A percentile compares a stretch with the other conserved stretches of the same genome.
phyloP scores from a whole-genome alignment of 1,140 invertebrate genomes.

The Conus betulinus region DNA sequence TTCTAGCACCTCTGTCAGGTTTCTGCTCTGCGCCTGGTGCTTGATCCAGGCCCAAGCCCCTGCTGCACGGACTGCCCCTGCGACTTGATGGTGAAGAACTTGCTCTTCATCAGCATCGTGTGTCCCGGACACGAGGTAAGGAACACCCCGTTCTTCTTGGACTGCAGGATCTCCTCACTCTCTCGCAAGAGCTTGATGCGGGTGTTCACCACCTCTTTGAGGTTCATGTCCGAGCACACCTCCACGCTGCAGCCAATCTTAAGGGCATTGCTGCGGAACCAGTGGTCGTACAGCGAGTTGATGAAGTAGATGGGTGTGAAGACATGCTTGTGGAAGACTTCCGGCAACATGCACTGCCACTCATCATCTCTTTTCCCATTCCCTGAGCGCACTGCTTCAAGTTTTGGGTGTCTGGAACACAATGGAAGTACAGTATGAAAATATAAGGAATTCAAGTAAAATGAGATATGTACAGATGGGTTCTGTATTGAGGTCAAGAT shows the following conservation, averaged over 20 bases:
- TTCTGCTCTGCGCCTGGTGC: conserved; percentile 9
- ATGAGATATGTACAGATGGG: too few relatives aligned
- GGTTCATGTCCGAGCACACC: conserved; percentile 44
- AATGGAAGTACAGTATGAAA: too few relatives aligned
- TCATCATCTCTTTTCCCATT: conserved; percentile 28
- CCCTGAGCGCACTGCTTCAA: conserved; percentile 54
- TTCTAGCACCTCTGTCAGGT: conserved; percentile 23
- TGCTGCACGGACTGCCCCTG: conserved; percentile 36
- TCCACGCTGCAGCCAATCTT: conserved; percentile 44
- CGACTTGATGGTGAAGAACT: conserved; percentile 41
- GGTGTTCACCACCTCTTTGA: conserved; percentile 37
- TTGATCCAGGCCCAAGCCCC: conserved; percentile 52
- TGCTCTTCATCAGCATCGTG: conserved; percentile 42
- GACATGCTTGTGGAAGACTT: conserved; percentile 53
- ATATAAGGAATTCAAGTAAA: too few relatives aligned
- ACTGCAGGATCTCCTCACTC: conserved; percentile 41
- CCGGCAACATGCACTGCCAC: conserved; percentile 57
- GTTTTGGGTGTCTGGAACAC: conserved; percentile 50
- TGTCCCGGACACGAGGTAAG: conserved; percentile 57
- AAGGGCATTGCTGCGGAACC: conserved; percentile 50
- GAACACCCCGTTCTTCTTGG: conserved; percentile 56
- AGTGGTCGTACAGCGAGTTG: conserved; percentile 60
- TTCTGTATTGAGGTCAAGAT: too few relatives aligned
- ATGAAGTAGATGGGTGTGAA: conserved; percentile 59
- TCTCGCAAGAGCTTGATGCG: conserved; percentile 22